A percentile compares a stretch with the other conserved stretches of the same genome.
Evolutionary conservation across 2,113 vertebrate genomes (phyloP).

Genomic region (chimpanzee (Pan troglodytes)): NHGRI_mPanTro3-v2.1_pri NC_072407.2:14912501-14913000

Average conservation of each 20-base stretch:
- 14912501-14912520: neutral
- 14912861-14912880: neutral
- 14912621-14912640: neutral
- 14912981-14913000: neutral
- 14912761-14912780: neutral
- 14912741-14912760: neutral
- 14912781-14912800: neutral
- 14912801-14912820: neutral
- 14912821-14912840: neutral
- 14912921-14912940: neutral
- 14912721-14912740: neutral
- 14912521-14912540: neutral
- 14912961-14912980: neutral
- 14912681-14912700: neutral
- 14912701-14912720: neutral
- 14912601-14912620: neutral
- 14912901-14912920: neutral
- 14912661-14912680: neutral
- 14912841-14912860: neutral
- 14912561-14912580: neutral
- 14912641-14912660: neutral
- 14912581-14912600: neutral
- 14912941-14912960: neutral
- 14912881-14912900: neutral
- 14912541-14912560: conserved; percentile 2